phyloP scores from a whole-genome alignment of 2,797 vertebrate species.

The Trachops cirrhosus region DNA sequence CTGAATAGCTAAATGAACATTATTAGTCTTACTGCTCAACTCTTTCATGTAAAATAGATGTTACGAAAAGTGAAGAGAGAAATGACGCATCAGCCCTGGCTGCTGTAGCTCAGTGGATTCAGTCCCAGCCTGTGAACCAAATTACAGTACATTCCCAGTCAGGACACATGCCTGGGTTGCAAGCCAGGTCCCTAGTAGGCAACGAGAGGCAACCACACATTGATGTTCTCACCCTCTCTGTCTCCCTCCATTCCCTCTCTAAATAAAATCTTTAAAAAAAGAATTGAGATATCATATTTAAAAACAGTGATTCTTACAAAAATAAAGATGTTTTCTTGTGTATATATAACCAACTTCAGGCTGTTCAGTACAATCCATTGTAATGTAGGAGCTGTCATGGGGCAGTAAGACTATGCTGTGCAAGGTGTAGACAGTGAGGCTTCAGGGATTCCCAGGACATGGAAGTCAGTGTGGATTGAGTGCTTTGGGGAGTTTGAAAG shows the following conservation, averaged over 20 bases:
- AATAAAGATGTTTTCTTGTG: background rate
- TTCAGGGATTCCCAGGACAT: background rate
- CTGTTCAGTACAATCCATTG: background rate
- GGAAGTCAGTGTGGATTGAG: background rate
- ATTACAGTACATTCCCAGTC: too few relatives aligned
- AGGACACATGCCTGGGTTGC: too few relatives aligned
- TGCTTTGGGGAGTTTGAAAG: background rate
- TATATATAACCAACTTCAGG: background rate
- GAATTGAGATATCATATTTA: background rate
- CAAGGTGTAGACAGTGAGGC: background rate
- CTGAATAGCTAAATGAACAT: background rate
- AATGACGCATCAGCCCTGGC: background rate
- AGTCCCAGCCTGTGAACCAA: too few relatives aligned
- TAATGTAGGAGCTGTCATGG: background rate
- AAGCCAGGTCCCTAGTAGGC: too few relatives aligned
- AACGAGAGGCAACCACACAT: too few relatives aligned
- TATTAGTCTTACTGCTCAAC: background rate
- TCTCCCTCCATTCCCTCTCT: too few relatives aligned
- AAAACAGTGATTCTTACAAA: background rate
- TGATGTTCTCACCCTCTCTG: too few relatives aligned
- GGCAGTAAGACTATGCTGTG: background rate
- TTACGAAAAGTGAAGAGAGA: background rate
- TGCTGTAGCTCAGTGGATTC: too few relatives aligned
- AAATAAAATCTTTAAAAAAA: too few relatives aligned
- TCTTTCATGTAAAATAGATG: background rate